Evolutionary conservation across 2,888 invertebrate species (phyloP).

Genomic region (Megastigmus dorsalis): DNA sequence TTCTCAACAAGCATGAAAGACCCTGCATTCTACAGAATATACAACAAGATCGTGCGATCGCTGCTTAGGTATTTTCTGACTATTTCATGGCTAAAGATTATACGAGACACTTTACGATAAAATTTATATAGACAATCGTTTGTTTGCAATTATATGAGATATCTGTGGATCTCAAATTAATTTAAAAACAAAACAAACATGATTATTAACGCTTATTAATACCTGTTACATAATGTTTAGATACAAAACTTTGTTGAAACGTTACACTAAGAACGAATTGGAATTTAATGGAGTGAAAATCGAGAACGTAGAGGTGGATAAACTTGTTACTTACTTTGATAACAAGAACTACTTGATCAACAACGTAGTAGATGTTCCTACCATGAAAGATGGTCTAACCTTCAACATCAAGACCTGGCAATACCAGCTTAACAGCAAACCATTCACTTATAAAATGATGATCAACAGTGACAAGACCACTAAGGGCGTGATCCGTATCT

Average conservation of each 20-base stretch:
- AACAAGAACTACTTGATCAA: slow-evolving; percentile 79
- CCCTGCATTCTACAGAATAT: slow-evolving; percentile 82
- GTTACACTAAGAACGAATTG: slow-evolving; percentile 79
- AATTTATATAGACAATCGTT: neutral
- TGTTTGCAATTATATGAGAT: neutral
- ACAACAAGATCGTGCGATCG: slow-evolving; percentile 78
- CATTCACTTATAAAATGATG: slow-evolving; percentile 79
- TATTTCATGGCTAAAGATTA: neutral
- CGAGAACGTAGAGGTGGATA: slow-evolving; percentile 80
- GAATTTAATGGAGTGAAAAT: slow-evolving; percentile 78
- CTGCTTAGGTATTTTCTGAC: slow-evolving; percentile 57
- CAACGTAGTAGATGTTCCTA: slow-evolving; percentile 77
- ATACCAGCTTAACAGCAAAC: slow-evolving; percentile 82
- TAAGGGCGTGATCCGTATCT: slow-evolving; percentile 79
- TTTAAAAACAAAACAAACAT: too few relatives aligned
- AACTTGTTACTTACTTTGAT: slow-evolving; percentile 84
- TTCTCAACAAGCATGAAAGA: slow-evolving; percentile 82
- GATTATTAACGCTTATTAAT: too few relatives aligned
- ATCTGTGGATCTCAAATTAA: neutral
- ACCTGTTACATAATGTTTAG: too few relatives aligned
- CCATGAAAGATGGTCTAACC: slow-evolving; percentile 73
- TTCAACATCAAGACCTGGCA: slow-evolving; percentile 79
- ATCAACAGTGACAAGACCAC: slow-evolving; percentile 79
- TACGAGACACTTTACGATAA: too few relatives aligned
- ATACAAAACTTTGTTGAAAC: slow-evolving; percentile 77